Evolutionary conservation across 2,797 vertebrate species (phyloP).

Genomic region (Eupleurogrammus muticus): DNA sequence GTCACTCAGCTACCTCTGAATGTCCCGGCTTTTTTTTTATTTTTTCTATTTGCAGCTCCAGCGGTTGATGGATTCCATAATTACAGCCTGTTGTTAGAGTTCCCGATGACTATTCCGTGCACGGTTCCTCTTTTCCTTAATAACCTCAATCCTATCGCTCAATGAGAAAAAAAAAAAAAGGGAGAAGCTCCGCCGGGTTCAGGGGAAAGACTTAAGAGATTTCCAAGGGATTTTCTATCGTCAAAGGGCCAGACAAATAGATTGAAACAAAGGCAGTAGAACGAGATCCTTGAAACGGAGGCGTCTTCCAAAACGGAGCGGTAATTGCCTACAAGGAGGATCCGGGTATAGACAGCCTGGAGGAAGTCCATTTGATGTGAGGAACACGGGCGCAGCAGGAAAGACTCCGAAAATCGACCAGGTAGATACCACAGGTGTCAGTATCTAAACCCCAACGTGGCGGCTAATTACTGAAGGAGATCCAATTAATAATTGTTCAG

Average conservation of each 20-base stretch:
- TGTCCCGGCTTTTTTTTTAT: slow-evolving; percentile 37
- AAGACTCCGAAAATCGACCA: slow-evolving; percentile 47
- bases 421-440: slow-evolving; percentile 30
- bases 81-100: slow-evolving; percentile 44
- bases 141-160: slow-evolving; percentile 46
- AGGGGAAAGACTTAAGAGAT: slow-evolving; percentile 37
- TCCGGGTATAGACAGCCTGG: slow-evolving; percentile 56
- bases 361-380: slow-evolving; percentile 48
- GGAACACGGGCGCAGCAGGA: slow-evolving; percentile 38
- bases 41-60: slow-evolving; percentile 48
- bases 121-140: slow-evolving; percentile 50
- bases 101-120: slow-evolving; percentile 47
- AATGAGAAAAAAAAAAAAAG: not conserved
- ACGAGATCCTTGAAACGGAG: slow-evolving; percentile 49
- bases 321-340: slow-evolving; percentile 55
- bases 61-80: slow-evolving; percentile 60
- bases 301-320: slow-evolving; percentile 38
- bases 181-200: slow-evolving; percentile 7
- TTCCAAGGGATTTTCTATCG: slow-evolving; percentile 42
- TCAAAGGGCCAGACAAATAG: slow-evolving; percentile 46
- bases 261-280: slow-evolving; percentile 52
- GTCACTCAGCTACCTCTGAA: slow-evolving; percentile 43
- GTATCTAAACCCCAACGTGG: slow-evolving; percentile 39
- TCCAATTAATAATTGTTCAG: slow-evolving; percentile 66
- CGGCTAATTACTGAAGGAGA: slow-evolving; percentile 60